phyloP scores from a whole-genome alignment of 2,797 vertebrate genomes.

The Phrynocephalus vlangalii region DNA sequence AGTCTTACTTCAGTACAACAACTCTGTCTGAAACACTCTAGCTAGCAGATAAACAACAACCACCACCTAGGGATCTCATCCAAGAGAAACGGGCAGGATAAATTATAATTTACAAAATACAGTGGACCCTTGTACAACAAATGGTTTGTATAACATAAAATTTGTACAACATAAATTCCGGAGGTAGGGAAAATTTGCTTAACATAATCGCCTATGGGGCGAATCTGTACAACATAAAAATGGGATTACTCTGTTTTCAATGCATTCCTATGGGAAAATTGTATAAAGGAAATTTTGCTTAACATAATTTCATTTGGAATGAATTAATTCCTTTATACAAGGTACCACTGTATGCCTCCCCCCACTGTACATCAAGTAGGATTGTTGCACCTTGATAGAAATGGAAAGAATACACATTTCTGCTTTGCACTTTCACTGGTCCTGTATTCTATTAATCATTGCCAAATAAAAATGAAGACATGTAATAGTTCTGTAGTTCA shows the following conservation, averaged over 20 bases:
- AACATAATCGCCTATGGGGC: no score
- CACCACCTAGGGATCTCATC: background rate
- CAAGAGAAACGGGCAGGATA: constrained; percentile 20
- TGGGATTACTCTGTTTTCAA: no score
- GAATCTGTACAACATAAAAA: no score
- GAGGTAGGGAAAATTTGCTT: no score
- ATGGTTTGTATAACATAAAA: no score
- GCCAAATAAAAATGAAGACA: background rate
- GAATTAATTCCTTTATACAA: no score
- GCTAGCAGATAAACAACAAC: constrained; percentile 10
- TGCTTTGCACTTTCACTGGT: background rate
- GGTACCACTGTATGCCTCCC: background rate
- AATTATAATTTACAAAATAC: constrained; percentile 11
- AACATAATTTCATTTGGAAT: no score
- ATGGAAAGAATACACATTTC: background rate
- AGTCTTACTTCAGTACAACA: background rate
- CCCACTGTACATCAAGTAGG: background rate
- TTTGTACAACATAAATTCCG: no score
- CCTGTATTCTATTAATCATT: background rate
- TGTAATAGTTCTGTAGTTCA: background rate
- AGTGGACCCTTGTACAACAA: no score
- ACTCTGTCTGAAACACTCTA: constrained; percentile 26
- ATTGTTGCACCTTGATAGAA: background rate
- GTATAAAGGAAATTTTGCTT: no score
- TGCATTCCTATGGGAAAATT: no score